A percentile compares a stretch with the other conserved stretches of the same genome.
Evolutionary conservation across 2,113 vertebrate genomes (phyloP).

Genomic region (Nettapus auritus): DNA sequence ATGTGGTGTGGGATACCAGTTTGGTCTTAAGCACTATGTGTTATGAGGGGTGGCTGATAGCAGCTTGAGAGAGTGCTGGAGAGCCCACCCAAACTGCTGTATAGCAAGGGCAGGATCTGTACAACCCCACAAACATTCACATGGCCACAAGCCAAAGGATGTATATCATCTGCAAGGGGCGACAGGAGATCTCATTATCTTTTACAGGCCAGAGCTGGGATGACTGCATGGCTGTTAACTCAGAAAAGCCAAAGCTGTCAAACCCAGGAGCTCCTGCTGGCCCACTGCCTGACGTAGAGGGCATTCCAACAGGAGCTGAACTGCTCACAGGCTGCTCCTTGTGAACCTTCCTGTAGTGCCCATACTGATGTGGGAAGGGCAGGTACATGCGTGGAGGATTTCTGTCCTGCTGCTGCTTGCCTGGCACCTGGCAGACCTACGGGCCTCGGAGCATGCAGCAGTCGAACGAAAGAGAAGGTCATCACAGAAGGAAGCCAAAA

Average conservation of each 20-base stretch:
- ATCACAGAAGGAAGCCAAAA: conserved; percentile 29
- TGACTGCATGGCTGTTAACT: background rate
- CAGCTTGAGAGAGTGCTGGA: background rate
- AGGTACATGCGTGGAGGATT: background rate
- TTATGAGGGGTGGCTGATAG: background rate
- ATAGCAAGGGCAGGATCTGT: background rate
- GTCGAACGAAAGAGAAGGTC: background rate
- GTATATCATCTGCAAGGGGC: background rate
- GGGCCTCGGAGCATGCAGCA: background rate
- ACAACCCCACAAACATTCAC: background rate
- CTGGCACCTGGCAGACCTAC: background rate
- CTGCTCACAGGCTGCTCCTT: background rate
- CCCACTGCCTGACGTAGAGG: background rate
- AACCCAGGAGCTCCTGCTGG: background rate
- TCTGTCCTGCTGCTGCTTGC: background rate
- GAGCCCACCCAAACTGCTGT: background rate
- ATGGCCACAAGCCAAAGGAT: background rate
- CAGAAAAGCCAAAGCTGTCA: background rate
- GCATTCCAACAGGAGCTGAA: background rate
- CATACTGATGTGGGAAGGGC: background rate
- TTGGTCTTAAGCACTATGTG: background rate
- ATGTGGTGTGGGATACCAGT: background rate
- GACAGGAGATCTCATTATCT: background rate
- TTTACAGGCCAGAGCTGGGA: background rate
- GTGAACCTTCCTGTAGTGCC: background rate